Evolutionary conservation across 2,113 vertebrate species (phyloP).

Genomic region (Pseudopipra pipra): DNA sequence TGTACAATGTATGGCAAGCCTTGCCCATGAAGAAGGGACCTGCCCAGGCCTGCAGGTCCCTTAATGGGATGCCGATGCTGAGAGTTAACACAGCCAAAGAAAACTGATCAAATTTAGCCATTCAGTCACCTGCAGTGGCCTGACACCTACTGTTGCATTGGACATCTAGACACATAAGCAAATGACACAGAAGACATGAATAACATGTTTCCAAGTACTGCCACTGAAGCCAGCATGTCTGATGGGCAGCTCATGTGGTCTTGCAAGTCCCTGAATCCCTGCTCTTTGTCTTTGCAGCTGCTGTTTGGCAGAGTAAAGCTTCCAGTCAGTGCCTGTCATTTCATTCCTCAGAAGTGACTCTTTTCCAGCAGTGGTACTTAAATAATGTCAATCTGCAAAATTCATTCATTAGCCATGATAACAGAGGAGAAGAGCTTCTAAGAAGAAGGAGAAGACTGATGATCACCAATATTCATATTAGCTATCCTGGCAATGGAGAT

Average conservation of each 20-base stretch:
- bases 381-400: background rate
- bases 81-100: background rate
- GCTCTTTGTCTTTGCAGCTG: background rate
- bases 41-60: background rate
- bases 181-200: background rate
- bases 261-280: background rate
- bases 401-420: background rate
- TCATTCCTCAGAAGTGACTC: background rate
- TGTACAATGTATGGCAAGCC: background rate
- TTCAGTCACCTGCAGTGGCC: background rate
- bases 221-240: background rate
- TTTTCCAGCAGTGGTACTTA: fast-evolving
- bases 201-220: background rate
- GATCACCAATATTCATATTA: fast-evolving
- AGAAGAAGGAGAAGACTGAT: background rate
- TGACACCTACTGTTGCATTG: background rate
- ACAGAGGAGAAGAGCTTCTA: background rate
- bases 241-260: background rate
- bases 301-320: background rate
- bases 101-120: background rate
- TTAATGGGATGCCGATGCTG: background rate
- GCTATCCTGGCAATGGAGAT: background rate
- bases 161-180: fast-evolving
- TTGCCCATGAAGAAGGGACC: background rate
- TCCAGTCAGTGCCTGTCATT: background rate